Percentiles rank a stretch among this genome's conserved stretches.
Conservation (phyloP, 2,888 invertebrate genomes). For the Epirrhoe tristata region DNA sequence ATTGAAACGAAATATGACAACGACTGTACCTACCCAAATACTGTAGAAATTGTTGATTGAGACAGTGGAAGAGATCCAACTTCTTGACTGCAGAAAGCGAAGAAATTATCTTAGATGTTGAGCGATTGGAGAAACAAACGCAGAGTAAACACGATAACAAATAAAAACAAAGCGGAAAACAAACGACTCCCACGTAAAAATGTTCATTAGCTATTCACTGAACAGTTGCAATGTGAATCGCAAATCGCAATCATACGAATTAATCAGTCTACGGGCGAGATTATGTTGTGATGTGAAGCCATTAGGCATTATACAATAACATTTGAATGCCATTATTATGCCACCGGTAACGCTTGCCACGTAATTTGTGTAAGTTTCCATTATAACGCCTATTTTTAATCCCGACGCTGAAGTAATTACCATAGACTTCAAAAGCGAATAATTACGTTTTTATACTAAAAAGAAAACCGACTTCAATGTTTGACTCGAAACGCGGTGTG, state of each 20-base stretch:
- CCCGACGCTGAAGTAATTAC: too few species aligned
- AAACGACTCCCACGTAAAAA: background rate
- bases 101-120: too few species aligned
- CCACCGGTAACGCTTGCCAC: constrained; percentile 35
- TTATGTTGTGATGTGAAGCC: constrained; percentile 26
- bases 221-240: constrained; percentile 6
- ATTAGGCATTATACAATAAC: constrained; percentile 39
- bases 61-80: too few species aligned
- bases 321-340: constrained; percentile 46
- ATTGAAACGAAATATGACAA: too few species aligned
- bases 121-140: too few species aligned
- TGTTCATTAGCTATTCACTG: background rate
- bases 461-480: too few species aligned
- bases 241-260: constrained; percentile 18
- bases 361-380: constrained; percentile 21
- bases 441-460: too few species aligned
- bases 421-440: too few species aligned
- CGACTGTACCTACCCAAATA: too few species aligned
- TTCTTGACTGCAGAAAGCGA: too few species aligned
- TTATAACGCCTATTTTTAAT: background rate
- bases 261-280: constrained; percentile 20
- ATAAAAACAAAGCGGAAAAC: background rate
- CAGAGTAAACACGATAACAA: background rate
- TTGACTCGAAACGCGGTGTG: too few species aligned
- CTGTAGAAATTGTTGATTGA: too few species aligned